Evolutionary conservation across 2,888 invertebrate genomes (phyloP), one percentile per base, ranked within the genome.

Genomic region (Embidobia sp.): DNA sequence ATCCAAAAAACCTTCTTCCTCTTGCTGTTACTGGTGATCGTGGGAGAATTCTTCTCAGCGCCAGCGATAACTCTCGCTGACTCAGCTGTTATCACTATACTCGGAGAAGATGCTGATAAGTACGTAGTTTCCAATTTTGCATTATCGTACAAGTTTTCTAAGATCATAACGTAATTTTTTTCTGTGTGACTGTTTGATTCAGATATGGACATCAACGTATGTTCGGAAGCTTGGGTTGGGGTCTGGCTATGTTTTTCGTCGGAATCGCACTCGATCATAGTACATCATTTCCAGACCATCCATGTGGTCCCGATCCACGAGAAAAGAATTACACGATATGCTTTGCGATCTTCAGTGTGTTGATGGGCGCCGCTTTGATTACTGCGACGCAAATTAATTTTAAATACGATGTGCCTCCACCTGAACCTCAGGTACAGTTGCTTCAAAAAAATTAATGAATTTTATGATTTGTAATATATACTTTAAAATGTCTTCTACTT

Each of bases 291-390:
- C 96, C 97, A 16, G 93, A 96, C 83, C 97, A 97, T 90, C 97
- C 97, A 0, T 98, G 98, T 86, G 95, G 93, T 0, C 96, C 97
- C 4, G 96, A 96, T 84, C 92, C 93, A 73, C 94, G 95, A 87
- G 99, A 99, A 90, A 97, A 98, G 90, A 99, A 99, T 91, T 99
- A 99, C 90, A 98, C 97, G 27, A 97, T 99, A 79, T 99, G 99
- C 90, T 99, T 99, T 90, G 97, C 98, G 7, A 97, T 98, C 42
- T 99, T 99, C 91, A 96, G 97, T 11, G 96, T 98, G 22, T 92
- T 99, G 22, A 99, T 99, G 98, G 95, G 96, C 1, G 97, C 96
- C 42, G 98, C 99, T 0, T 92, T 98, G 63, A 94, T 98, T 48
- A 95, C 96, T 3, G 97, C 98, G 0, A 95, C 97, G 0, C 97